These are phyloP conservation scores for Tubulanus polymorphus DNA, from an alignment of 2,888 invertebrate genomes.

Conservation along the genomic window DNA sequence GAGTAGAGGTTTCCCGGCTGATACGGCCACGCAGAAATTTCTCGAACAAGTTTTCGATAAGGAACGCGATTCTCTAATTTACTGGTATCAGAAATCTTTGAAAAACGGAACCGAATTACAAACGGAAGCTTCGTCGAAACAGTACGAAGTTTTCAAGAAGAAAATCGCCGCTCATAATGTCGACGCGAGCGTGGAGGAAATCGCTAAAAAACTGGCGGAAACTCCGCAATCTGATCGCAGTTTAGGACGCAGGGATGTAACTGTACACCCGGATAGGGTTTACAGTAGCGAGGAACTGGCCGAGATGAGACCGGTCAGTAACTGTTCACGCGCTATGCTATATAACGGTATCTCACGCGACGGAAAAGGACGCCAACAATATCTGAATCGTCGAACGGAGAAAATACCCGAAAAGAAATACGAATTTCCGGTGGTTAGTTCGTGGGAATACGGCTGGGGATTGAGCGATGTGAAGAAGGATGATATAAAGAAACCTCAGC, in stretches of 20 bases:
- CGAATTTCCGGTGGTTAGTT: conserved; percentile 43
- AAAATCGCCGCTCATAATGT: conserved; percentile 42
- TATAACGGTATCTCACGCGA: conserved; percentile 53
- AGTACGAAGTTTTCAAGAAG: conserved; percentile 40
- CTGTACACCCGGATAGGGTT: background rate
- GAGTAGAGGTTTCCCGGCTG: conserved; percentile 17
- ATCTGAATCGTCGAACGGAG: conserved; percentile 34
- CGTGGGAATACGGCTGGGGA: conserved; percentile 53
- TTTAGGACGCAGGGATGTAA: background rate
- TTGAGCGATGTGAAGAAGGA: conserved; percentile 42
- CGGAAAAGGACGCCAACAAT: conserved; percentile 47
- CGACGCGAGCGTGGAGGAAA: conserved; percentile 32
- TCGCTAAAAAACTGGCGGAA: conserved; percentile 31
- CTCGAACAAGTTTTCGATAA: conserved; percentile 26
- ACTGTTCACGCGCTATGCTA: conserved; percentile 26
- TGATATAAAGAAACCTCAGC: conserved; percentile 45
- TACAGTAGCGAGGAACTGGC: too few species aligned
- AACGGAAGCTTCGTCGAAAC: conserved; percentile 8
- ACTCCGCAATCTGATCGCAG: conserved; percentile 9
- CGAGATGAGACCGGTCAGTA: conserved; percentile 43
- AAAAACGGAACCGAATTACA: conserved; percentile 14
- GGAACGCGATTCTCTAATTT: conserved; percentile 33
- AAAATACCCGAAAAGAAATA: conserved; percentile 49
- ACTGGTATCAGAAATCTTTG: conserved; percentile 24
- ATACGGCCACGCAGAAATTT: conserved; percentile 18